Evolutionary conservation across 2,888 invertebrate species (phyloP), one percentile per base, ranked within the genome.

Genomic region (Piscicola geometra): DNA sequence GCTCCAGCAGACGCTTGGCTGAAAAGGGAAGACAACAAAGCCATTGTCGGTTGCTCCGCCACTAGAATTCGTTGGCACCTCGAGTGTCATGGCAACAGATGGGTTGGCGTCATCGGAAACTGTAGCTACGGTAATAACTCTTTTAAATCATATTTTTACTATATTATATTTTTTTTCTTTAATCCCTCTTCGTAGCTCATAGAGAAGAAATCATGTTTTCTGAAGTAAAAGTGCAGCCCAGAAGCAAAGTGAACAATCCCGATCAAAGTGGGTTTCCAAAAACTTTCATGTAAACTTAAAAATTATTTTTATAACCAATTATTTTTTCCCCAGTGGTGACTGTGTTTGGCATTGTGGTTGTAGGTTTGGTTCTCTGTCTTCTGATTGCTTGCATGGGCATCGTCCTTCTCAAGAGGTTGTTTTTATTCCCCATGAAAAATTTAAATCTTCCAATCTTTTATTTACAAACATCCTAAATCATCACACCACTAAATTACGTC

Each of bases 91-190:
- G 71, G 52, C 28, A 41, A 52, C 41, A 41, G 47, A 47, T 71
- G 71, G 71, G 32, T 71, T 30, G 71, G 71, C 25, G 71, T 71
- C 71, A 71, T 71, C 32, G 71, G 71, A 47, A 71, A 71, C 52
- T 71, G 71, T 30, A 71, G 71, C 25, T 50, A 71, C 15, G 71
- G 71, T 71, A 41, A 5, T 41, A 15, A 41, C 9, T 41, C 41
- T 9, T 15, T 15, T 5, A 9, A 9, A 41, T 41, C 15, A 9
- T 9, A 9, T 41, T 41, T 15, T 15, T 9, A 41, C 9, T 41
- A 41, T 41, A 9, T 41, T 5, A 9, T 15, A 41, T 41, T 5
- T n/a, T n/a, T n/a, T n/a, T n/a, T n/a, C 41, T 36, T 21, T 3
- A 15, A 25, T 41, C 25, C 5, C 12, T 9, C 5, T 56, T 5